phyloP scores from a whole-genome alignment of 1,140 invertebrate genomes.

The Meloidogyne hapla region DNA sequence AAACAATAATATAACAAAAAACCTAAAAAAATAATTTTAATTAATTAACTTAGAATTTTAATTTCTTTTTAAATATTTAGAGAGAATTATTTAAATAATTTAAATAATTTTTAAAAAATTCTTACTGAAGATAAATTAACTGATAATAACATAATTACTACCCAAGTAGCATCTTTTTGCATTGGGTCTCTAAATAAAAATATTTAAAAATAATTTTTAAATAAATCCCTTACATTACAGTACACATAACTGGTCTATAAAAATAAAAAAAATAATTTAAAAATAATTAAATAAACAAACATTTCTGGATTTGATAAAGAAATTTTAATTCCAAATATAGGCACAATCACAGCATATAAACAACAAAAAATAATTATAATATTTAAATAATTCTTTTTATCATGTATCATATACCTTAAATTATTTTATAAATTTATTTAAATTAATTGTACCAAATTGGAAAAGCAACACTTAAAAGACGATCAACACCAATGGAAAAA shows the following conservation, averaged over 20 bases:
- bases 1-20: slow-evolving; percentile 13
- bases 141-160: slow-evolving; percentile 15
- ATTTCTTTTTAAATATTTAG: no score
- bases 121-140: slow-evolving; percentile 17
- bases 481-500: slow-evolving; percentile 23
- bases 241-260: slow-evolving; percentile 28
- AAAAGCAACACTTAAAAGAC: slow-evolving; percentile 17
- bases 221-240: slow-evolving; percentile 11
- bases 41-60: no score
- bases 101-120: not conserved
- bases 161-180: slow-evolving; percentile 11
- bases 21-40: not conserved
- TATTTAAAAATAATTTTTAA: not conserved
- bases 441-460: slow-evolving; percentile 9
- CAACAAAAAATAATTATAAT: slow-evolving; percentile 13
- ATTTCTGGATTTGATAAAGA: slow-evolving; percentile 15
- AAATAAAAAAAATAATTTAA: not conserved
- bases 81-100: no score
- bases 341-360: not conserved
- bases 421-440: not conserved
- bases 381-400: slow-evolving; percentile 2
- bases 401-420: slow-evolving; percentile 9
- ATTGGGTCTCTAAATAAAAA: slow-evolving; percentile 11
- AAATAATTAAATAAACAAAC: not conserved
- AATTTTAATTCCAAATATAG: not conserved